Evolutionary conservation across 2,797 vertebrate species (phyloP).

Genomic region (Vipera latastei): DNA sequence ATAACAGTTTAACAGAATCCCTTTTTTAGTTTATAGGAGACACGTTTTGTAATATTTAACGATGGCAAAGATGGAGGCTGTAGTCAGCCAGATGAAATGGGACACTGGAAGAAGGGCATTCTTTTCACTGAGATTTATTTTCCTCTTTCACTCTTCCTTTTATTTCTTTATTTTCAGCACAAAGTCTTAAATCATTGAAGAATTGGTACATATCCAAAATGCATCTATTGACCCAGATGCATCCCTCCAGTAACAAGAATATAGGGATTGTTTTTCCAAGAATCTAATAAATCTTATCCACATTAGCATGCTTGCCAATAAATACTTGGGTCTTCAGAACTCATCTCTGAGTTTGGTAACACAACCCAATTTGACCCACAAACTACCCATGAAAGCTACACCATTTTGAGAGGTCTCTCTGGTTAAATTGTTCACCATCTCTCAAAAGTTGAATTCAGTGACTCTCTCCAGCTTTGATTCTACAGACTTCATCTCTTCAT

Average conservation of each 20-base stretch:
- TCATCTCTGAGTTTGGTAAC: not conserved
- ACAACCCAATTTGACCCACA: not conserved
- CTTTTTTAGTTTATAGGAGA: constrained; percentile 65
- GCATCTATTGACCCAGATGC: constrained; percentile 76
- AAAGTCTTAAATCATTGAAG: constrained; percentile 69
- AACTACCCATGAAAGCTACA: not conserved
- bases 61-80: constrained; percentile 61
- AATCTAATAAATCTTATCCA: constrained; percentile 71
- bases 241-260: constrained; percentile 64
- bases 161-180: constrained; percentile 69
- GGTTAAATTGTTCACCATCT: not conserved
- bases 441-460: not conserved
- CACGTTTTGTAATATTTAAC: constrained; percentile 63
- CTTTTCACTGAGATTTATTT: constrained; percentile 78
- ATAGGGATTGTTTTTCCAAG: constrained; percentile 73
- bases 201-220: constrained; percentile 74
- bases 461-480: not conserved
- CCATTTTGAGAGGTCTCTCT: not conserved
- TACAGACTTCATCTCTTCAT: not conserved
- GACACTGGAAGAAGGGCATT: constrained; percentile 63
- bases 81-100: constrained; percentile 61
- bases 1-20: constrained; percentile 75
- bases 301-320: constrained; percentile 59
- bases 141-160: not conserved
- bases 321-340: constrained; percentile 17